phyloP scores from a whole-genome alignment of 2,113 vertebrate species.

The Hylia prasina region DNA sequence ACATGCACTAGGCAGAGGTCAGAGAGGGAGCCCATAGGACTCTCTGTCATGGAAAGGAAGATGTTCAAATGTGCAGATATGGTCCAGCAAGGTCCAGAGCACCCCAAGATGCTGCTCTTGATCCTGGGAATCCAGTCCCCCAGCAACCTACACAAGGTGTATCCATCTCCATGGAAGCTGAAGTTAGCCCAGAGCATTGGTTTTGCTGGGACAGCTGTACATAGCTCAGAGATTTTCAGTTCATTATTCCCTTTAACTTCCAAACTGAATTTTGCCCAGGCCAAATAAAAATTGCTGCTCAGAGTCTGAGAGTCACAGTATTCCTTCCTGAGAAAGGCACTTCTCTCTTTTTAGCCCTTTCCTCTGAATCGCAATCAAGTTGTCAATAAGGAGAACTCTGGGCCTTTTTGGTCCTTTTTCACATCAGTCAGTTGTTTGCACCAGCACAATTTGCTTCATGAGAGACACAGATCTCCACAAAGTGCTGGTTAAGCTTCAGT shows the following conservation, averaged over 20 bases:
- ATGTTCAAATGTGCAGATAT: neutral
- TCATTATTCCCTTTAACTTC: conserved; percentile 18
- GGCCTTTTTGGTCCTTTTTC: neutral
- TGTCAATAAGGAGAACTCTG: neutral
- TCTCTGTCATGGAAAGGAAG: accelerated
- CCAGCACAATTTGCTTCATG: neutral
- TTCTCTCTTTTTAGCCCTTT: neutral
- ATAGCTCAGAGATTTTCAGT: conserved; percentile 16
- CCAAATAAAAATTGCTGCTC: neutral
- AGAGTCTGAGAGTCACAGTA: neutral
- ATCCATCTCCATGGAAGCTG: neutral
- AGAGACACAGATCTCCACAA: neutral
- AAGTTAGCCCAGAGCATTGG: neutral
- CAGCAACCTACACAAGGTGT: neutral
- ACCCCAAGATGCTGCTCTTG: neutral
- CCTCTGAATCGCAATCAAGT: neutral
- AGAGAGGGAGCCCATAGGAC: neutral
- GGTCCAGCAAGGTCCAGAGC: neutral
- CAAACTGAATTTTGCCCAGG: neutral
- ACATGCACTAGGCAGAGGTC: neutral
- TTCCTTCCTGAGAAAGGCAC: neutral
- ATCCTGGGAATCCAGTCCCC: neutral
- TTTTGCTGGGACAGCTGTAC: neutral
- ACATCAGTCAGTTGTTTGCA: neutral
- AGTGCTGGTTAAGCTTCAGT: neutral